Evolutionary conservation across 2,113 vertebrate genomes (phyloP).

Genomic region (Lepisosteus osseus): DNA sequence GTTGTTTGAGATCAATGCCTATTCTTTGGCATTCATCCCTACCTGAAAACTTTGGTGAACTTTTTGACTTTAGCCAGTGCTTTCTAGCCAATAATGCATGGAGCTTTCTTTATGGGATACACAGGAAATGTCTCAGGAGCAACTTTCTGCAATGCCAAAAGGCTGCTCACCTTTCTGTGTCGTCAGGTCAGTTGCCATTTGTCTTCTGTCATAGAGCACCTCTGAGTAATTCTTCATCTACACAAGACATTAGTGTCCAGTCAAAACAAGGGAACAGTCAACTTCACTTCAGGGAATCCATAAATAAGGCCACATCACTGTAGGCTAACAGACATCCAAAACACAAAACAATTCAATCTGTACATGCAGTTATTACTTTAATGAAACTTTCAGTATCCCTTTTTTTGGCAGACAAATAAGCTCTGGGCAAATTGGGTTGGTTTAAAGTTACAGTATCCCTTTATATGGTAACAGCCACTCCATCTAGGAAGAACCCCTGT

Average conservation of each 20-base stretch:
- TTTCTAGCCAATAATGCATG: conserved; percentile 4
- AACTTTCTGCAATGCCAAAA: conserved; percentile 41
- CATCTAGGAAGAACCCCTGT: neutral
- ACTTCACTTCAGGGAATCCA: conserved; percentile 39
- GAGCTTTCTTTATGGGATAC: conserved; percentile 20
- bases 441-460: conserved; percentile 7
- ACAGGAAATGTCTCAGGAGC: conserved; percentile 29
- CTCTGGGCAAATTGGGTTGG: conserved; percentile 8
- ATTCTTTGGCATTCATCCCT: no score
- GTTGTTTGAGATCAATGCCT: no score
- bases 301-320: conserved; percentile 39
- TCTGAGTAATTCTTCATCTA: conserved; percentile 42
- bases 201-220: conserved; percentile 55
- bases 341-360: conserved; percentile 38
- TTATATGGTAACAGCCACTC: neutral
- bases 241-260: conserved; percentile 32
- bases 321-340: conserved; percentile 32
- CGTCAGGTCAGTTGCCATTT: conserved; percentile 54
- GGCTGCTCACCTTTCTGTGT: conserved; percentile 46
- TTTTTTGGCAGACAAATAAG: conserved; percentile 7
- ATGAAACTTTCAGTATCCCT: conserved; percentile 15
- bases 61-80: conserved; percentile 15
- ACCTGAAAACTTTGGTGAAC: conserved; percentile 12
- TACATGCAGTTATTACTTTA: conserved; percentile 24
- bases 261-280: conserved; percentile 46